A percentile compares a stretch with the other conserved stretches of the same genome.
phyloP scores from a whole-genome alignment of 2,797 vertebrate genomes.

The Myoxocephalus aenaeus region DNA sequence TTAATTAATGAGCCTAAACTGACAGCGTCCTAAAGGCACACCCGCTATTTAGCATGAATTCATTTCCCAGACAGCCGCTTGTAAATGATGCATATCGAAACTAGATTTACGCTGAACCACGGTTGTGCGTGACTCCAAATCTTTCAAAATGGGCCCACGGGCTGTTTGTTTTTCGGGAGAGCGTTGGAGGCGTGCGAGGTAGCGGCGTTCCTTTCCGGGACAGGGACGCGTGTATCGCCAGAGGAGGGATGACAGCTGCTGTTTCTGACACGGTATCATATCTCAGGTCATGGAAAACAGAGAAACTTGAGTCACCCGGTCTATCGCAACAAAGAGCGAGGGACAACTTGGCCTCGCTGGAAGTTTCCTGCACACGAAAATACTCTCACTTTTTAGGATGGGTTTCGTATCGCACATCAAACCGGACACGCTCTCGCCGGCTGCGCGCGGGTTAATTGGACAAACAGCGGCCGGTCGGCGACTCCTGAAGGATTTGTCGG shows the following conservation, averaged over 20 bases:
- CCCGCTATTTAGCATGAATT: slow-evolving; percentile 46
- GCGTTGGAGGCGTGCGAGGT: slow-evolving; percentile 8
- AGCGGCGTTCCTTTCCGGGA: not conserved
- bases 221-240: slow-evolving; percentile 20
- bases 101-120: slow-evolving; percentile 21
- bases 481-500: not conserved
- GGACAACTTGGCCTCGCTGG: slow-evolving; percentile 50
- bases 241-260: slow-evolving; percentile 31
- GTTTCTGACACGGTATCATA: slow-evolving; percentile 48
- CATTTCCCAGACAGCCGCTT: slow-evolving; percentile 18
- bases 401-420: not conserved
- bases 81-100: slow-evolving; percentile 48
- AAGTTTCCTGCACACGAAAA: slow-evolving; percentile 14
- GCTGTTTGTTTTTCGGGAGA: slow-evolving; percentile 43
- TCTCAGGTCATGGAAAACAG: slow-evolving; percentile 50
- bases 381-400: slow-evolving; percentile 13
- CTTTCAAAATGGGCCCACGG: slow-evolving; percentile 29
- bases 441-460: slow-evolving; percentile 21
- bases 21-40: slow-evolving; percentile 50
- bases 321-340: slow-evolving; percentile 30
- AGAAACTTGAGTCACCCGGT: slow-evolving; percentile 37
- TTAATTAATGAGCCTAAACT: slow-evolving; percentile 67
- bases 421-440: not conserved
- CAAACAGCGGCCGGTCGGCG: not conserved
- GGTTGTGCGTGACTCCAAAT: slow-evolving; percentile 21